Conservation (phyloP, 2,888 invertebrate species). For the Halocaridina rubra region DNA sequence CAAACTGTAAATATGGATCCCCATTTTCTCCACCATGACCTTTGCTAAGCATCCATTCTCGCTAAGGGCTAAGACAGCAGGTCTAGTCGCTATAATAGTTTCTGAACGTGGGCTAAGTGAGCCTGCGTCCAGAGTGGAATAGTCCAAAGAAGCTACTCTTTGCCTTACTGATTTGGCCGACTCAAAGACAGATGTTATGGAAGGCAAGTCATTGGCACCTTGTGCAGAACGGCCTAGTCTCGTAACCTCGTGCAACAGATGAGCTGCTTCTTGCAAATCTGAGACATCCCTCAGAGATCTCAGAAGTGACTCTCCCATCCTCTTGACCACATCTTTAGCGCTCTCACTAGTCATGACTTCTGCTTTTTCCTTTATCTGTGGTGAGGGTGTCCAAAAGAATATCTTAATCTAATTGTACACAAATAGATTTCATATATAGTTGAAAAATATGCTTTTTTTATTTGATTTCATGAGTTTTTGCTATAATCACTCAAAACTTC, state of each 20-base stretch:
- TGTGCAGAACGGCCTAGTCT: conserved; percentile 4
- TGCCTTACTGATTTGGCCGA: background rate
- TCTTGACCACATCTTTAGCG: background rate
- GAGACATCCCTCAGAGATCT: conserved; percentile 19
- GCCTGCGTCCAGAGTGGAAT: background rate
- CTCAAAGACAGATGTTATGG: conserved; percentile 29
- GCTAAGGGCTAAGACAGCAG: conserved; percentile 16
- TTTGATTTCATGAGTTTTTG: no score
- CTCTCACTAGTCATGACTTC: background rate
- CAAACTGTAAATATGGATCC: conserved; percentile 31
- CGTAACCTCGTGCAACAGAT: conserved; percentile 23
- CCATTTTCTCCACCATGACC: conserved; percentile 17
- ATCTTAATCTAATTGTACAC: no score
- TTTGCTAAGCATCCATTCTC: conserved; percentile 17
- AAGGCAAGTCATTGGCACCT: conserved; percentile 13
- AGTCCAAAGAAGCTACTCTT: background rate
- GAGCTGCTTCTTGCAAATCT: conserved; percentile 40
- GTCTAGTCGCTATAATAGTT: background rate
- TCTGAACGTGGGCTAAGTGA: background rate
- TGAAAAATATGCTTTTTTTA: no score
- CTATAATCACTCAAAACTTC: no score
- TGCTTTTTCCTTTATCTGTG: conserved; percentile 33
- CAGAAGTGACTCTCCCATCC: background rate
- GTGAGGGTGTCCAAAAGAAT: no score
- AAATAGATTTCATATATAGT: no score